These are phyloP conservation scores for Lytechinus pictus DNA, from an alignment of 35 echinoderm and acorn worm genomes.

Conservation along the genomic window DNA sequence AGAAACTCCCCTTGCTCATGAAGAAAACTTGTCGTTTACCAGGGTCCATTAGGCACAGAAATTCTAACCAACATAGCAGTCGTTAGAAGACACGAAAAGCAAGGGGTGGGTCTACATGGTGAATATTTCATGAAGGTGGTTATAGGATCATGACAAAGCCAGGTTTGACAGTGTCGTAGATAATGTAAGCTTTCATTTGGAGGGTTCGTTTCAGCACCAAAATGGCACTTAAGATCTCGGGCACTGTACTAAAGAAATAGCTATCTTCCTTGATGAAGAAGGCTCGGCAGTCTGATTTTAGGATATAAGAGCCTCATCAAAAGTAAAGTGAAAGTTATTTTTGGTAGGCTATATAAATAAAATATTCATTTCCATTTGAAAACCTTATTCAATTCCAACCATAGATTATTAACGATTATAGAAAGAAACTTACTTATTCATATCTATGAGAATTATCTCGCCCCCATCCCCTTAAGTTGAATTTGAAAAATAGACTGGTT, in stretches of 20 bases:
- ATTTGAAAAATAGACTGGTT: not conserved
- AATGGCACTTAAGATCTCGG: not conserved
- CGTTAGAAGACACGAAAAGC: not conserved
- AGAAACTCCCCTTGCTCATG: not conserved
- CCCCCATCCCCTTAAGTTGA: no score
- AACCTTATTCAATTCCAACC: not conserved
- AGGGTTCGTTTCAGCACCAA: not conserved
- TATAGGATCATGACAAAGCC: not conserved
- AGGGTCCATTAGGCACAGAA: constrained; percentile 1
- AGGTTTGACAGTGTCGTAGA: not conserved
- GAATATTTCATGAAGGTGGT: not conserved
- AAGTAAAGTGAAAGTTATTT: not conserved
- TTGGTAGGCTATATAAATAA: not conserved
- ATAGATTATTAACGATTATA: no score
- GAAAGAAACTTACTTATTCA: no score
- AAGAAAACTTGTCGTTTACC: not conserved
- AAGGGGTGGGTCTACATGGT: not conserved
- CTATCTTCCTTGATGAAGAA: not conserved
- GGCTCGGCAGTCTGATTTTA: not conserved
- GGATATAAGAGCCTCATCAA: not conserved
- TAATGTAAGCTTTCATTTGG: not conserved
- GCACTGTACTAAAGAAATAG: not conserved
- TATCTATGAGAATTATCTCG: no score
- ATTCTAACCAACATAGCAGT: constrained; percentile 10
- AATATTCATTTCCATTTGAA: not conserved